Evolutionary conservation across 2,888 invertebrate species (phyloP).

Genomic region (Diaperis boleti): DNA sequence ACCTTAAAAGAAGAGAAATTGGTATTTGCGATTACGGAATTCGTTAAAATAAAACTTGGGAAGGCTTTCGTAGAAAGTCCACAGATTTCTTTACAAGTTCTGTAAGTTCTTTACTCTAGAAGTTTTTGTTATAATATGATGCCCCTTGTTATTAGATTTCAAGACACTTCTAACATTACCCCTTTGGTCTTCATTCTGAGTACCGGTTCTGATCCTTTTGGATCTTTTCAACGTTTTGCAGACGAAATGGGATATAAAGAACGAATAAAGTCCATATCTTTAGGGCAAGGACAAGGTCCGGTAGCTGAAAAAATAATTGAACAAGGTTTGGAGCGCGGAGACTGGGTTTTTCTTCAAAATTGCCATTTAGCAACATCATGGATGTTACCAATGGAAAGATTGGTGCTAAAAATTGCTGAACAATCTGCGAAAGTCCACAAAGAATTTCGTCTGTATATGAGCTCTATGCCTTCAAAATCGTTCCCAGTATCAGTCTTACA

Average conservation of each 20-base stretch:
- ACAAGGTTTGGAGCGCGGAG: constrained; percentile 77
- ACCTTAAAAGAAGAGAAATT: constrained; percentile 84
- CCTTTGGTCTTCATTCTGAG: constrained; percentile 90
- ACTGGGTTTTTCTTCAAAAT: constrained; percentile 94
- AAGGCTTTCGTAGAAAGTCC: constrained; percentile 86
- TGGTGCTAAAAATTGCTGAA: constrained; percentile 79
- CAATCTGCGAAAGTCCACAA: constrained; percentile 75
- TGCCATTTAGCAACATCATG: constrained; percentile 94
- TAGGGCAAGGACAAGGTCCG: constrained; percentile 93
- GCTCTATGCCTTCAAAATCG: constrained; percentile 87
- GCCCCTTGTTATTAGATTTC: constrained; percentile 72
- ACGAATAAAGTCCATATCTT: constrained; percentile 83
- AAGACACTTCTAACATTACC: constrained; percentile 77
- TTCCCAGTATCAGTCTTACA: constrained; percentile 94
- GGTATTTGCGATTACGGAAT: constrained; percentile 84
- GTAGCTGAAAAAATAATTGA: constrained; percentile 86
- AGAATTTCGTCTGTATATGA: constrained; percentile 86
- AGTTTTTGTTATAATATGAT: too few relatives aligned
- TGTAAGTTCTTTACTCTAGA: constrained; percentile 68
- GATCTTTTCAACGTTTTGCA: constrained; percentile 85
- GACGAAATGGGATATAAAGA: constrained; percentile 79
- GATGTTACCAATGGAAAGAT: constrained; percentile 87
- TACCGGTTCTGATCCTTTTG: constrained; percentile 90
- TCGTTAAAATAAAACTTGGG: constrained; percentile 82
- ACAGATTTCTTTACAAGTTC: constrained; percentile 75